A percentile compares a stretch with the other conserved stretches of the same genome.
Evolutionary conservation across 1,140 invertebrate species (phyloP).

Genomic region (Meloidogyne chitwoodi): DNA sequence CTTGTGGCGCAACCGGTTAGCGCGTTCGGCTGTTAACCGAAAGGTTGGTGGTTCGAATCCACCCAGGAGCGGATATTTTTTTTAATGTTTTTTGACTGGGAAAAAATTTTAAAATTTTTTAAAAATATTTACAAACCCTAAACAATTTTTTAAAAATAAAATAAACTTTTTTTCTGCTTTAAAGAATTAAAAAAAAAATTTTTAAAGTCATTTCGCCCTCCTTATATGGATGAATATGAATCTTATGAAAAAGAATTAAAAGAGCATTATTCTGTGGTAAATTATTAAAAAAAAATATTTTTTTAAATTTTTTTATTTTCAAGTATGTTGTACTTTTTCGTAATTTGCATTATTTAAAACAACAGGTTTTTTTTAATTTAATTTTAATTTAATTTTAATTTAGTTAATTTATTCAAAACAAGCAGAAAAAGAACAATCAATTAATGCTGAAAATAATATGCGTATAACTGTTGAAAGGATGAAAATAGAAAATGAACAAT

Average conservation of each 20-base stretch:
- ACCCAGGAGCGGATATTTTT: slow-evolving; percentile 52
- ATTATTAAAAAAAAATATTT: not conserved
- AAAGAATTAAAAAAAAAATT: slow-evolving; percentile 17
- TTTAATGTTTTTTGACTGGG: slow-evolving; percentile 5
- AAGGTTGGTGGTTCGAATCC: slow-evolving; percentile 60
- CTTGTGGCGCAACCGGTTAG: slow-evolving; percentile 48
- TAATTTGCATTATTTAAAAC: slow-evolving; percentile 40
- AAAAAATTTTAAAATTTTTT: slow-evolving; percentile 5
- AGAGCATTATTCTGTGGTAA: slow-evolving; percentile 22
- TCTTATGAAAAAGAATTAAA: slow-evolving; percentile 69
- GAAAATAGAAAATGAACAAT: slow-evolving; percentile 34
- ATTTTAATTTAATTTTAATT: not conserved
- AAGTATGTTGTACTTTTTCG: slow-evolving; percentile 43
- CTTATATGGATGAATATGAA: slow-evolving; percentile 93
- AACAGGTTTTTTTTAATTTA: not conserved
- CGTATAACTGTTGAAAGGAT: slow-evolving; percentile 42
- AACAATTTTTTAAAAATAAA: not conserved
- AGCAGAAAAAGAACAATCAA: slow-evolving; percentile 27
- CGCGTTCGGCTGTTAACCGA: slow-evolving; percentile 60
- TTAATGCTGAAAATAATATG: slow-evolving; percentile 42
- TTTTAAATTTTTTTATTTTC: not conserved
- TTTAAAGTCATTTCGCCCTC: slow-evolving; percentile 70
- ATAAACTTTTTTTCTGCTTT: not conserved
- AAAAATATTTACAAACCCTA: not conserved
- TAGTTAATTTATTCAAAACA: slow-evolving; percentile 34